Evolutionary conservation across 2,797 vertebrate genomes (phyloP), one percentile per base, ranked within the genome.

Genomic region (Artibeus lituratus): DNA sequence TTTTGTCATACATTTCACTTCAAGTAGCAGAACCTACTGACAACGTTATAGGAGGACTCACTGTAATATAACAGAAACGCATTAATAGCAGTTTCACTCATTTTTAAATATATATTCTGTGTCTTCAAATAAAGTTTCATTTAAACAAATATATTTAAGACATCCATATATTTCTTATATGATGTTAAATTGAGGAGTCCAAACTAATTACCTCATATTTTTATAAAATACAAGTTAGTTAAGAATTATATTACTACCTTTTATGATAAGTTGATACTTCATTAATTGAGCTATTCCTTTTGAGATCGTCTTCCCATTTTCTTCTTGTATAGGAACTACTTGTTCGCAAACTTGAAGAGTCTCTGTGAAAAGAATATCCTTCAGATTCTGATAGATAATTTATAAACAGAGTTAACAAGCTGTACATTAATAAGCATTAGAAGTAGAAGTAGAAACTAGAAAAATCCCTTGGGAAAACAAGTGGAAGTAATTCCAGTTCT

Each of bases 301-400:
- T 99, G 97, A 98, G 97, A 97, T 99, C 99, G 80, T 99, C 99
- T 2, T 99, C 99, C 99, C 99, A 99, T 99, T 99, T 99, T 98
- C 99, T 99, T 98, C 99, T 99, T 92, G 99, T 99, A 94, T 99
- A 99, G 51, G 99, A 99, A 98, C 99, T 99, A 87, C 99, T 99
- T 96, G 99, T 99, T 96, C 99, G 99, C 98, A 99, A 99, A 97
- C 98, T 99, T 97, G 99, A 98, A 95, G 99, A 99, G 97, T 99
- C 99, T 98, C 99, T 99, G 98, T 77, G 76, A 93, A 98, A 95
- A 96, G 6, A 97, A 88, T 32, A 94, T 24, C 55, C 15, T 97
- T 98, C 55, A 97, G 96, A 92, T 93, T 82, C 65, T 95, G 73
- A 81, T 32, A 91, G 32, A 35, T 59, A 62, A 94, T 92, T 88